Conservation (phyloP, 1,140 invertebrate species). For the Mya arenaria region DNA sequence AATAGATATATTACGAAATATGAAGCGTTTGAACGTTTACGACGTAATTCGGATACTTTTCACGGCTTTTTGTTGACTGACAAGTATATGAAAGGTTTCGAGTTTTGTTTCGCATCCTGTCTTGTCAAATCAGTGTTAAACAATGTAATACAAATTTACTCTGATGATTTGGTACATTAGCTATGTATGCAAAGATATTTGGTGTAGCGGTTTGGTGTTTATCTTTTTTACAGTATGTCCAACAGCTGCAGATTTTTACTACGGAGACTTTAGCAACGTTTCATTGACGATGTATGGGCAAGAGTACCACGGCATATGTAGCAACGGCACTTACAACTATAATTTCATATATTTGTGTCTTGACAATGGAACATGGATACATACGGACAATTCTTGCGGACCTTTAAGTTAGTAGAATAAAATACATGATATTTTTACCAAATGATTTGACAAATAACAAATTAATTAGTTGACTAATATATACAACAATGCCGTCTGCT, state of each 20-base stretch:
- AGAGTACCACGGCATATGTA: not conserved
- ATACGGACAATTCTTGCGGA: not conserved
- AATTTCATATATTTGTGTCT: not conserved
- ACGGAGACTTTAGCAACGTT: not conserved
- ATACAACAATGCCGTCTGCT: no score
- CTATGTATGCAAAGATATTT: not conserved
- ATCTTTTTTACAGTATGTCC: not conserved
- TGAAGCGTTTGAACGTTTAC: no score
- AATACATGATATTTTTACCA: not conserved
- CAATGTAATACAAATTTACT: not conserved
- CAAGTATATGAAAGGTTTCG: not conserved
- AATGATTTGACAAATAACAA: not conserved
- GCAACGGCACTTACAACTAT: not conserved
- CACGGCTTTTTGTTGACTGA: not conserved
- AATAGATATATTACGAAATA: no score
- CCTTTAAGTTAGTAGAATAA: not conserved
- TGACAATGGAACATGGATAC: not conserved
- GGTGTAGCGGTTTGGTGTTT: not conserved
- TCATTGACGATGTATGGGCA: not conserved
- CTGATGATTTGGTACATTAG: not conserved
- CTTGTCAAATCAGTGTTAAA: no score
- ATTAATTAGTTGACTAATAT: not conserved
- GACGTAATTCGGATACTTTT: no score
- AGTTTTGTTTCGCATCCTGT: not conserved
- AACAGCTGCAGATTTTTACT: not conserved